Conservation (phyloP, 2,888 invertebrate genomes). For the Arrhopalites spinosus region DNA sequence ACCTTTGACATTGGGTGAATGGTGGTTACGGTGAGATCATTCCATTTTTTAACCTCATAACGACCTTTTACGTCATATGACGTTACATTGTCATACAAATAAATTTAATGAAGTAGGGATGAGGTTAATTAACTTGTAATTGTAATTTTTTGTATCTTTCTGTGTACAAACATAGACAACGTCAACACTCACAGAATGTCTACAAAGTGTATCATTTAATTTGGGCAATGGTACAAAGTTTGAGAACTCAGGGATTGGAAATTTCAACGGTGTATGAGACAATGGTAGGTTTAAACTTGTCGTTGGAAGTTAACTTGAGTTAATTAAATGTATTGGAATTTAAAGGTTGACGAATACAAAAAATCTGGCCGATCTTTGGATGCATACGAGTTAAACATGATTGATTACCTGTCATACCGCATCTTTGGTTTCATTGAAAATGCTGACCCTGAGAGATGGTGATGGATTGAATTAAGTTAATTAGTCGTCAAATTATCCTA, state of each 20-base stretch:
- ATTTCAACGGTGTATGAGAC: conserved; percentile 25
- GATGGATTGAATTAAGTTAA: background rate
- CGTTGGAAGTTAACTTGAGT: too few relatives aligned
- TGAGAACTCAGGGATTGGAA: conserved; percentile 3
- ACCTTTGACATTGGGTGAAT: conserved; percentile 13
- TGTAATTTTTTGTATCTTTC: conserved; percentile 13
- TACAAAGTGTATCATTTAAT: conserved; percentile 28
- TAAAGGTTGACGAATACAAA: conserved; percentile 22
- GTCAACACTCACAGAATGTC: conserved; percentile 30
- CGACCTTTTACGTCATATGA: too few relatives aligned
- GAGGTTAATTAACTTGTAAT: too few relatives aligned
- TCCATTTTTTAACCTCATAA: too few relatives aligned
- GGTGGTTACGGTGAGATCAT: too few relatives aligned
- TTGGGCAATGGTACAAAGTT: conserved; percentile 3
- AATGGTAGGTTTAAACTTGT: background rate
- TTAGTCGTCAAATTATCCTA: too few relatives aligned
- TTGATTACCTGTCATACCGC: conserved; percentile 31
- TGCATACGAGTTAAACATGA: conserved; percentile 33
- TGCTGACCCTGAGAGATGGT: conserved; percentile 28
- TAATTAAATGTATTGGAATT: too few relatives aligned
- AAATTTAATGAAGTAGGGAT: too few relatives aligned
- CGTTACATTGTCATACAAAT: too few relatives aligned
- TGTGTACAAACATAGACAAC: conserved; percentile 23
- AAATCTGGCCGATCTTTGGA: conserved; percentile 20
- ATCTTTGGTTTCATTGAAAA: conserved; percentile 25